phyloP scores from a whole-genome alignment of 2,113 vertebrate species.

The Gallinago paraguaiae region DNA sequence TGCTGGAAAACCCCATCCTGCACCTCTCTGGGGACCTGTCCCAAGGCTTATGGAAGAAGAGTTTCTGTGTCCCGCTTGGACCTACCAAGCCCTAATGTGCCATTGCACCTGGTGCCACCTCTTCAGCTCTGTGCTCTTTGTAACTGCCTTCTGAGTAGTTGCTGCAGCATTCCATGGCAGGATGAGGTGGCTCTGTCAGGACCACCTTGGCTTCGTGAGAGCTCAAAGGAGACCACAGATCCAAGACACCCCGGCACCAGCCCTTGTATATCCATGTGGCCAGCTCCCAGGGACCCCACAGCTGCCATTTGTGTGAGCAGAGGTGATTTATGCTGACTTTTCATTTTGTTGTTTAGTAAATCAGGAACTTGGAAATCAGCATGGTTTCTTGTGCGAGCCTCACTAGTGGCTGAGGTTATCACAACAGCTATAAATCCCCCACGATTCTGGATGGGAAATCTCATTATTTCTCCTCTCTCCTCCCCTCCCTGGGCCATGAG shows the following conservation, averaged over 20 bases:
- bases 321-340: slow-evolving; percentile 51
- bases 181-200: neutral
- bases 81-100: neutral
- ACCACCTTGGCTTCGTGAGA: neutral
- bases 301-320: slow-evolving; percentile 31
- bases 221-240: neutral
- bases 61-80: neutral
- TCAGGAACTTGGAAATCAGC: slow-evolving; percentile 55
- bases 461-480: slow-evolving; percentile 66
- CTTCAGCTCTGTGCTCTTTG: neutral
- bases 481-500: slow-evolving; percentile 50
- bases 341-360: slow-evolving; percentile 58
- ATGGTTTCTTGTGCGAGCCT: slow-evolving; percentile 33
- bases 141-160: neutral
- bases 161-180: fast-evolving
- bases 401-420: slow-evolving; percentile 63
- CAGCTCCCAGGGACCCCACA: neutral
- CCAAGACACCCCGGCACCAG: fast-evolving
- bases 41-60: neutral
- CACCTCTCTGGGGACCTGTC: neutral
- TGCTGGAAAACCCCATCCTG: neutral
- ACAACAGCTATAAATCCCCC: slow-evolving; percentile 74
- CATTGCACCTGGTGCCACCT: neutral
- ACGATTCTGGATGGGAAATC: slow-evolving; percentile 68
- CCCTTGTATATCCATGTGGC: neutral